Conservation (phyloP, 2,113 vertebrate species). For the Toxotes chatareus region DNA sequence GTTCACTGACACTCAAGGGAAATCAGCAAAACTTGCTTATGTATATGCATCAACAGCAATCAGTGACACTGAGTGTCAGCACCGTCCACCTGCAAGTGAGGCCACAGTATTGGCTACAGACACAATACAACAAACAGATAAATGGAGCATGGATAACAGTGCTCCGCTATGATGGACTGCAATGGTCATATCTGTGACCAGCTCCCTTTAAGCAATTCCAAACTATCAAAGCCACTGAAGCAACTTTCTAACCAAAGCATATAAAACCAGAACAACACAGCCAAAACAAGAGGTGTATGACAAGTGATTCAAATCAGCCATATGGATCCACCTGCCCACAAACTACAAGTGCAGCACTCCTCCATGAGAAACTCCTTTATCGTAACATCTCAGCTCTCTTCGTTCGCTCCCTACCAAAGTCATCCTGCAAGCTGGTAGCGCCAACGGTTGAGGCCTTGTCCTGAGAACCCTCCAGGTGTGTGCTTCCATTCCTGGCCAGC, state of each 20-base stretch:
- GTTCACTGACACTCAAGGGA: background rate
- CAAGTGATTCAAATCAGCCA: background rate
- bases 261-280: background rate
- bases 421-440: constrained; percentile 95
- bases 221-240: background rate
- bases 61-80: constrained; percentile 2
- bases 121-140: constrained; percentile 49
- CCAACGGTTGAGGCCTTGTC: constrained; percentile 95
- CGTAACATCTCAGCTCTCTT: constrained; percentile 13
- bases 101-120: constrained; percentile 60
- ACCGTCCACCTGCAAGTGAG: constrained; percentile 25
- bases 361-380: background rate
- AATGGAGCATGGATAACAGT: constrained; percentile 72
- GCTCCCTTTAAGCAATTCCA: constrained; percentile 22
- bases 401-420: constrained; percentile 88
- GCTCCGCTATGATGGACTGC: constrained; percentile 31
- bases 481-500: constrained; percentile 99
- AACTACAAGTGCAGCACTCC: background rate
- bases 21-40: background rate
- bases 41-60: background rate
- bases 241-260: background rate
- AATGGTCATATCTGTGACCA: constrained; percentile 19
- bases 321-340: background rate
- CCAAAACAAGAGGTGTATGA: background rate
- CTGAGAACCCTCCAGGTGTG: constrained; percentile 95